These are phyloP conservation scores for Heterotis niloticus DNA, from an alignment of 2,113 vertebrate species.

Conservation along the genomic window DNA sequence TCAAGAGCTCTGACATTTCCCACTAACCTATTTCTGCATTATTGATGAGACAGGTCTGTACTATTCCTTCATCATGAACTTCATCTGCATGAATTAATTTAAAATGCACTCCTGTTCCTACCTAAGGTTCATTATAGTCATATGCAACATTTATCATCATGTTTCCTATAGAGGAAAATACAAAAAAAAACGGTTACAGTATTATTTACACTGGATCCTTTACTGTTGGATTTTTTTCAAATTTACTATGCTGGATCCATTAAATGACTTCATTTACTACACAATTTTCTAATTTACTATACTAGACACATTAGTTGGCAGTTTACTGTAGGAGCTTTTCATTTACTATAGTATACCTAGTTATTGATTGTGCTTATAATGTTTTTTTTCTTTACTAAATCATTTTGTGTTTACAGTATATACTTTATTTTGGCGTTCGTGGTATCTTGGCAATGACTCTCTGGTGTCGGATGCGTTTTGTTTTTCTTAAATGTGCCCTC, in stretches of 20 bases:
- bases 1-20: constrained; percentile 22
- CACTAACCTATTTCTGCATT: constrained; percentile 16
- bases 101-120: neutral
- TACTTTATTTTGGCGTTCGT: neutral
- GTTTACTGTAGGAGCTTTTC: neutral
- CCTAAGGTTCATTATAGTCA: neutral
- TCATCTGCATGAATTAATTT: constrained; percentile 12
- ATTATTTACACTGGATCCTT: neutral
- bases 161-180: neutral
- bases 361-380: neutral
- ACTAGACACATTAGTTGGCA: neutral
- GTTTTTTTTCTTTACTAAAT: neutral
- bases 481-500: neutral
- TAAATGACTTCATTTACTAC: neutral
- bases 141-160: neutral
- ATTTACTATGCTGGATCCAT: neutral
- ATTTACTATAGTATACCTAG: neutral
- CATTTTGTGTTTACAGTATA: neutral
- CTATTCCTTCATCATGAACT: constrained; percentile 11
- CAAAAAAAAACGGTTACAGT: neutral
- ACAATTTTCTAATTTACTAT: neutral
- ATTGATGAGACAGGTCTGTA: constrained; percentile 8
- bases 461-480: neutral
- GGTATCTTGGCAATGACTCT: too few species aligned
- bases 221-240: too few species aligned